These are phyloP conservation scores for Novumbra hubbsi DNA, from an alignment of 2,797 vertebrate species.

Conservation along the genomic window DNA sequence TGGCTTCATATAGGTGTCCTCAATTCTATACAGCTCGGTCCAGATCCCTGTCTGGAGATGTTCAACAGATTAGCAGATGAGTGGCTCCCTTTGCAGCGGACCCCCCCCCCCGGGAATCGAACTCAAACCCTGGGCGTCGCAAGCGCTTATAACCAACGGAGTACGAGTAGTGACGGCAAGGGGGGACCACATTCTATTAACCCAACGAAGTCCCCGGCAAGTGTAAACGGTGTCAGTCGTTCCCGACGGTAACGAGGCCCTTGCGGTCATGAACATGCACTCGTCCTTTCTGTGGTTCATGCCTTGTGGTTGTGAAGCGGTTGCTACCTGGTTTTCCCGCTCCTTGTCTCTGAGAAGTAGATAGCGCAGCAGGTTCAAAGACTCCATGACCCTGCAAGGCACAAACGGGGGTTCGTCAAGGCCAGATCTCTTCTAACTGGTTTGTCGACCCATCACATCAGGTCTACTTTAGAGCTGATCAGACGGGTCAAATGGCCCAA, in stretches of 20 bases:
- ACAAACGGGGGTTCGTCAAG: neutral
- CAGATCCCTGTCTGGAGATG: slow-evolving; percentile 79
- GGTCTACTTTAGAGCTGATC: too few species aligned
- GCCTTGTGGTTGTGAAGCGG: neutral
- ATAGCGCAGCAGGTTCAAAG: slow-evolving; percentile 92
- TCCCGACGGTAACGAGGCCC: neutral
- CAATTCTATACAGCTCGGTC: slow-evolving; percentile 83
- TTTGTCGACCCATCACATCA: too few species aligned
- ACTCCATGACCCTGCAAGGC: slow-evolving; percentile 86
- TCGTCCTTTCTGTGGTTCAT: neutral
- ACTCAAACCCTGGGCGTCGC: neutral
- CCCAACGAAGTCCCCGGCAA: neutral
- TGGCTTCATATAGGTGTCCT: slow-evolving; percentile 86
- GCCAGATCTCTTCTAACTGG: too few species aligned
- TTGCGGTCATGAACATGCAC: neutral
- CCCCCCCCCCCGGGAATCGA: too few species aligned
- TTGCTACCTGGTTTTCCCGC: slow-evolving; percentile 77
- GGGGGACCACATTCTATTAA: neutral
- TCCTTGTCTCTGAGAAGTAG: slow-evolving; percentile 92
- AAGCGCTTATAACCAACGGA: neutral
- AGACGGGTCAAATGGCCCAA: too few species aligned
- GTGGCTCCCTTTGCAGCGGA: too few species aligned
- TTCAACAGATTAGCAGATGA: too few species aligned
- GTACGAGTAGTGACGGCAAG: neutral
- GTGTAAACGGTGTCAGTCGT: neutral